These are phyloP conservation scores for Athrips mouffetella DNA, from an alignment of 2,888 invertebrate genomes.

Conservation along the genomic window DNA sequence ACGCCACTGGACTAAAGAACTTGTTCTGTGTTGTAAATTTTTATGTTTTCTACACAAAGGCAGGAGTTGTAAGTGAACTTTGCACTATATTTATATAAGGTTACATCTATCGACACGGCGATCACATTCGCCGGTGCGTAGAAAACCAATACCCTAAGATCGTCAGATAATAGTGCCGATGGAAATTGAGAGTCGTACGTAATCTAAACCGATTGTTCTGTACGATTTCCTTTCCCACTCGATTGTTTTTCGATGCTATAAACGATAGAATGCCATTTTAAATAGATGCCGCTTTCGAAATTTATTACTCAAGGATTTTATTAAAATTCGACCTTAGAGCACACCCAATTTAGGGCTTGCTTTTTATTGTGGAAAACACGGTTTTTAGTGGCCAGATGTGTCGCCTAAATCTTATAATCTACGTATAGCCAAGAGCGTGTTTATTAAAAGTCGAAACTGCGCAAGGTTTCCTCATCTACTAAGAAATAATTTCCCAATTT, in stretches of 20 bases:
- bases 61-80: slow-evolving; percentile 1
- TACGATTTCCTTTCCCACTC: slow-evolving; percentile 53
- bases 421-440: too few relatives aligned
- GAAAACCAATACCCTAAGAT: slow-evolving; percentile 37
- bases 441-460: too few relatives aligned
- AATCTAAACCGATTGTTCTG: slow-evolving; percentile 48
- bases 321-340: too few relatives aligned
- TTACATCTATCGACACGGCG: not conserved
- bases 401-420: too few relatives aligned
- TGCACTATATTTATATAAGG: not conserved
- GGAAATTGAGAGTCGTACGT: slow-evolving; percentile 43
- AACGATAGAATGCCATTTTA: slow-evolving; percentile 40
- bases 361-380: too few relatives aligned
- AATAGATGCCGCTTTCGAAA: slow-evolving; percentile 42
- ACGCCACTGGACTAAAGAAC: not conserved
- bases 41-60: slow-evolving; percentile 5
- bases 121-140: slow-evolving; percentile 23
- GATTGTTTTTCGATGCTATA: slow-evolving; percentile 35
- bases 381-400: not conserved
- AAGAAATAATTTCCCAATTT: too few relatives aligned
- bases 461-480: too few relatives aligned
- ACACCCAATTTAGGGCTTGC: too few relatives aligned
- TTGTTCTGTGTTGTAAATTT: slow-evolving; percentile 5
- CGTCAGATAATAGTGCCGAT: slow-evolving; percentile 43
- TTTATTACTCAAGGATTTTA: slow-evolving; percentile 14